Evolutionary conservation across 2,888 invertebrate species (phyloP), one percentile per base, ranked within the genome.

Genomic region (Neuroscelio doddi): DNA sequence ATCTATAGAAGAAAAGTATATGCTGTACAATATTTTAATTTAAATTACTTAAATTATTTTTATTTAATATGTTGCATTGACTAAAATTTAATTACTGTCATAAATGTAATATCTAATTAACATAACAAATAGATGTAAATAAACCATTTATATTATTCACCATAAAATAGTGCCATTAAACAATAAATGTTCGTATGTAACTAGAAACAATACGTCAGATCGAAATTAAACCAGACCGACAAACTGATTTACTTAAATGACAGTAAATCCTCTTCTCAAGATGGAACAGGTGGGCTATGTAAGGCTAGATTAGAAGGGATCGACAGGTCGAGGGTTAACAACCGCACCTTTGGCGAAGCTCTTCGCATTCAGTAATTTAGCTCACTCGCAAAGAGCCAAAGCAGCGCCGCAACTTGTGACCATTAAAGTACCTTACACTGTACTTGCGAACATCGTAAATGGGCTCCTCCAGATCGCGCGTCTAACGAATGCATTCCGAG

Each of bases 361-460:
- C 8, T 53, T 49, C 29, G 46, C 16, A 26, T 51, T 34, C 44
- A 29, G 44, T 46, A 46, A 59, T 53, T 53, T 41, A 44, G 46
- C 34, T 59, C 41, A 16, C 47, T 49, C 49, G 44, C 36, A 24
- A 50, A 42, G 34, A n/a, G 26, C 41, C 49, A 8, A 17, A 34
- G 47, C 42, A 38, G 36, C 50, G 45, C 26, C 36, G 56, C 36
- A 12, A 39, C 47, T n/a, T 41, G 15, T 32, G 44, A 57, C 36
- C 42, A 47, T 50, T 34, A 57, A 57, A 57, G 44, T 49, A 46
- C 15, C 29, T 50, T 44, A 21, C 57, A 15, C 36, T 44, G 27
- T 50, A 49, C 49, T 53, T 47, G 46, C 30, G 30, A 53, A 38
- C 53, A 41, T 53, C 36, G 36, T 29, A 53, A 58, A 58, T 41